phyloP scores from a whole-genome alignment of 2,888 invertebrate species.

The Charanyca ferruginea region DNA sequence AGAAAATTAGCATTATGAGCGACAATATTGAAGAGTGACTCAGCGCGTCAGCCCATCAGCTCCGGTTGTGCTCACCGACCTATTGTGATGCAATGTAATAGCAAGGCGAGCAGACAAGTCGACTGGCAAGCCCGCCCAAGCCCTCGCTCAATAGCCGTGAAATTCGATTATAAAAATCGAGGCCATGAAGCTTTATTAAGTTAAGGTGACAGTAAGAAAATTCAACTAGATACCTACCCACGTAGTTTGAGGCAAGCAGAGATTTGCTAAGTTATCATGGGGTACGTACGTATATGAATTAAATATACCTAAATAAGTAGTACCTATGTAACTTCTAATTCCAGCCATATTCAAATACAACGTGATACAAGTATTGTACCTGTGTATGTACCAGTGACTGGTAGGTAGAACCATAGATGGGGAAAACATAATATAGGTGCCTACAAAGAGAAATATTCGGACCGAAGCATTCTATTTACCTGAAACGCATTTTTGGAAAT shows the following conservation, averaged over 20 bases:
- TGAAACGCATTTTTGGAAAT: too few species aligned
- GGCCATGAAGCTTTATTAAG: slow-evolving; percentile 69
- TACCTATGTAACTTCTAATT: too few species aligned
- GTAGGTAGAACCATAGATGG: too few species aligned
- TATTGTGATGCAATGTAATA: slow-evolving; percentile 80
- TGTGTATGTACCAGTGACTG: too few species aligned
- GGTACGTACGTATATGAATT: neutral
- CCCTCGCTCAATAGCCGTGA: slow-evolving; percentile 86
- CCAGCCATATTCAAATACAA: too few species aligned
- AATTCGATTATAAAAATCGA: slow-evolving; percentile 85
- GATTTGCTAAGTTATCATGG: slow-evolving; percentile 2
- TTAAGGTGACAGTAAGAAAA: slow-evolving; percentile 63
- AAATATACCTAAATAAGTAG: too few species aligned
- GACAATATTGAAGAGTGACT: slow-evolving; percentile 88
- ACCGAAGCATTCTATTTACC: too few species aligned
- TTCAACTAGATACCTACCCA: slow-evolving; percentile 28
- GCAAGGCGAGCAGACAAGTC: slow-evolving; percentile 79
- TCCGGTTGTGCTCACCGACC: slow-evolving; percentile 76
- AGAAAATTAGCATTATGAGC: slow-evolving; percentile 89
- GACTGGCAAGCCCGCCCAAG: slow-evolving; percentile 86
- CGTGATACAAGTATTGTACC: too few species aligned
- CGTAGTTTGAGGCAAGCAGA: slow-evolving; percentile 15
- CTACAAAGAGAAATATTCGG: too few species aligned
- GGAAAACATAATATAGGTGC: too few species aligned
- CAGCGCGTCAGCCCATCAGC: slow-evolving; percentile 86